A percentile compares a stretch with the other conserved stretches of the same genome.
Conservation (phyloP, 2,888 invertebrate species). For the Ectemnius cavifrons region DNA sequence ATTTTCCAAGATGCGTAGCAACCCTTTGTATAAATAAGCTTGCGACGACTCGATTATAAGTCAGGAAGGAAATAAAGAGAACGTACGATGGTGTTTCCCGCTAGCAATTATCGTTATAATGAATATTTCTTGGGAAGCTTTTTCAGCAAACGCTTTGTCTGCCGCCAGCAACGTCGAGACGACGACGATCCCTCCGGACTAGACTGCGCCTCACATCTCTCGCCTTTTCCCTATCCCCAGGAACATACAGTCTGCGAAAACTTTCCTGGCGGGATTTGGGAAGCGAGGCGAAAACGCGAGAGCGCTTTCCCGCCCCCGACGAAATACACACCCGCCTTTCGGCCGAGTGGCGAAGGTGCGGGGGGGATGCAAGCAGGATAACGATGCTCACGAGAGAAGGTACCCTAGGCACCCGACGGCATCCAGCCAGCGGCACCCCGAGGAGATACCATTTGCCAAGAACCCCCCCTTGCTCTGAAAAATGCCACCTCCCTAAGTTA, state of each 20-base stretch:
- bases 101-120: constrained; percentile 77
- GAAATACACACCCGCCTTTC: constrained; percentile 58
- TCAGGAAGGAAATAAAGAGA: constrained; percentile 69
- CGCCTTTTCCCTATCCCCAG: constrained; percentile 13
- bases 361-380: constrained; percentile 52
- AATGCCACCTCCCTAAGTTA: constrained; percentile 37
- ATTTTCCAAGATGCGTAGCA: background rate
- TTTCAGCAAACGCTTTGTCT: constrained; percentile 29
- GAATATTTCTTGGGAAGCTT: constrained; percentile 73
- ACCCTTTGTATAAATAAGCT: constrained; percentile 18
- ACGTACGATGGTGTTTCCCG: constrained; percentile 72
- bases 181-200: constrained; percentile 8
- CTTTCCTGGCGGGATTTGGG: constrained; percentile 73
- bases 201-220: constrained; percentile 6
- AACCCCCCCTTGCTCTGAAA: constrained; percentile 19
- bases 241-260: constrained; percentile 57
- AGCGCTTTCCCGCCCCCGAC: constrained; percentile 53
- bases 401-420: constrained; percentile 38
- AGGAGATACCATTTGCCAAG: constrained; percentile 44
- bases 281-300: constrained; percentile 70
- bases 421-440: constrained; percentile 47
- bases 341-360: constrained; percentile 13
- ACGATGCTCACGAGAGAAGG: constrained; percentile 29
- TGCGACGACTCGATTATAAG: background rate
- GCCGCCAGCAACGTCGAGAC: constrained; percentile 12